These are phyloP conservation scores for Acronicta psi DNA, from an alignment of 2,888 invertebrate species.

Conservation along the genomic window DNA sequence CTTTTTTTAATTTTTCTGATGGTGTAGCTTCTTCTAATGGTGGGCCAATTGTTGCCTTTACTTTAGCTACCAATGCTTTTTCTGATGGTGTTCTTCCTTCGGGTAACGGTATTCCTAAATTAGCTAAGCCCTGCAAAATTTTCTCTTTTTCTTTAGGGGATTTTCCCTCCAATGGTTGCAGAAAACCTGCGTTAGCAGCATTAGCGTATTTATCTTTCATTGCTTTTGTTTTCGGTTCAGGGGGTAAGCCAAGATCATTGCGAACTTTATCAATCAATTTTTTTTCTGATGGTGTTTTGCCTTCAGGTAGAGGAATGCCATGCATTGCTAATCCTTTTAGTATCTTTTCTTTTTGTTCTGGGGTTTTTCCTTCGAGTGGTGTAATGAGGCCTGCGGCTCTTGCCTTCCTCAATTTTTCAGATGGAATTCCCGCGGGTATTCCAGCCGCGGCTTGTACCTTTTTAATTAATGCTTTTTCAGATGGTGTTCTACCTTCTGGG, in stretches of 20 bases:
- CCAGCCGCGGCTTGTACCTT: constrained; percentile 9
- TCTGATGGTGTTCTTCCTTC: too few species aligned
- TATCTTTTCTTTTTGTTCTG: constrained; percentile 34
- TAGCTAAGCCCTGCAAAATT: too few species aligned
- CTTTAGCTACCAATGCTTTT: constrained; percentile 1
- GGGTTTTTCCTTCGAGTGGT: constrained; percentile 31
- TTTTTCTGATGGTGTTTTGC: constrained; percentile 50
- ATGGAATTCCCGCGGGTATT: constrained; percentile 4
- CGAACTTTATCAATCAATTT: constrained; percentile 25
- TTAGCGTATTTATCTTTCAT: constrained; percentile 51
- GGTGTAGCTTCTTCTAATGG: constrained; percentile 25
- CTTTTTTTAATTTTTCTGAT: constrained; percentile 51
- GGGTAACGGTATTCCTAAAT: too few species aligned
- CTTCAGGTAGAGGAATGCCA: constrained; percentile 37
- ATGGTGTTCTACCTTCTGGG: constrained; percentile 48
- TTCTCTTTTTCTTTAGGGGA: too few species aligned
- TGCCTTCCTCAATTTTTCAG: constrained; percentile 11
- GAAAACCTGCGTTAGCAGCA: constrained; percentile 54
- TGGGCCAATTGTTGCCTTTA: constrained; percentile 17
- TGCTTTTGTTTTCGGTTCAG: constrained; percentile 26
- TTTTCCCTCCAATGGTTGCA: constrained; percentile 55
- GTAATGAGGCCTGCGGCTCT: constrained; percentile 7
- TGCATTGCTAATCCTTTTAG: constrained; percentile 17
- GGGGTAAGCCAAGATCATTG: constrained; percentile 42
- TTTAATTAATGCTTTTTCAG: constrained; percentile 51